These are phyloP conservation scores for Nephrotoma guestfalica DNA, from an alignment of 2,888 invertebrate species.

Conservation along the genomic window DNA sequence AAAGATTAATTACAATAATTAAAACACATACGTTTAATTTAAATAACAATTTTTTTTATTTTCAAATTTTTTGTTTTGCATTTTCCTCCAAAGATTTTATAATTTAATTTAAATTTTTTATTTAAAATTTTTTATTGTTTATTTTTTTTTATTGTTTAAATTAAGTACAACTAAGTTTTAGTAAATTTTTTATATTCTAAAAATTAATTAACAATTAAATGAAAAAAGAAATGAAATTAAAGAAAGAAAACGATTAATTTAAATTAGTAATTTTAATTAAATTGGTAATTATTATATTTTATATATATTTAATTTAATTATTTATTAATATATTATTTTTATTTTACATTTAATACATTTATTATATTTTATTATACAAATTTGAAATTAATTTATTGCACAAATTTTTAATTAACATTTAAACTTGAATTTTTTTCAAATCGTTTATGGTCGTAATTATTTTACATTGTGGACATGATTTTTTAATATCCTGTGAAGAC, in stretches of 20 bases:
- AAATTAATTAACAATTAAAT: not conserved
- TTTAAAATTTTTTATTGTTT: not conserved
- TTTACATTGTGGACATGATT: slow-evolving; percentile 11
- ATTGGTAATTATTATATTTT: not conserved
- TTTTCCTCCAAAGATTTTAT: not conserved
- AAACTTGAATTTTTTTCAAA: slow-evolving; percentile 10
- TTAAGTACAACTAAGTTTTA: not conserved
- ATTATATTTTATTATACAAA: not conserved
- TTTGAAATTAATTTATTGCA: not conserved
- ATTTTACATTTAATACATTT: not conserved
- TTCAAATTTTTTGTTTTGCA: not conserved
- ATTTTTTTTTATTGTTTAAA: not conserved
- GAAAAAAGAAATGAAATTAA: not conserved
- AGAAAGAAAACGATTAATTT: not conserved
- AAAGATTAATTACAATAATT: no score
- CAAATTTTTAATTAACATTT: slow-evolving; percentile 1
- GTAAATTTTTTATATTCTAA: not conserved
- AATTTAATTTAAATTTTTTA: not conserved
- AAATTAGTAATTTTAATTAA: not conserved
- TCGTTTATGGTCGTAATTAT: slow-evolving; percentile 9
- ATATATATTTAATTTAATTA: not conserved
- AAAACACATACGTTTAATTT: not conserved
- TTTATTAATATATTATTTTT: not conserved
- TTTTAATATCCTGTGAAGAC: slow-evolving; percentile 9
- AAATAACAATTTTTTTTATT: not conserved